A percentile compares a stretch with the other conserved stretches of the same genome.
Conservation (phyloP, 2,113 vertebrate species). For the Myodes glareolus region DNA sequence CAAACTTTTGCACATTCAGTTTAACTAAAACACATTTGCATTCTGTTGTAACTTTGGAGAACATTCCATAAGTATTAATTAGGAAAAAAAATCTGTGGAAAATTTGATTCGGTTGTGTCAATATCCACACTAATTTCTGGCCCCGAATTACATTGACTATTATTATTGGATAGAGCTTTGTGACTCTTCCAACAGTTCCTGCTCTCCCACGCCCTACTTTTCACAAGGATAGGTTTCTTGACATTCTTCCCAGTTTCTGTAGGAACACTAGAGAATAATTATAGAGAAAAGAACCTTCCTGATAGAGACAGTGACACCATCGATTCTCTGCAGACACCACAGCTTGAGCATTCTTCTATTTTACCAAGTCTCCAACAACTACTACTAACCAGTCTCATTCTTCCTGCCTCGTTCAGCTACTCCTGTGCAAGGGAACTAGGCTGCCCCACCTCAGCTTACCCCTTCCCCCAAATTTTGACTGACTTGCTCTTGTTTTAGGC, state of each 20-base stretch:
- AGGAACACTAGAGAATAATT: background rate
- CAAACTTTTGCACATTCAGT: background rate
- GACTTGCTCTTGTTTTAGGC: background rate
- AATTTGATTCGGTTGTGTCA: background rate
- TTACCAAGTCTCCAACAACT: background rate
- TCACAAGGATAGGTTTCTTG: background rate
- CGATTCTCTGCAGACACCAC: no score
- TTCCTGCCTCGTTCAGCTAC: background rate
- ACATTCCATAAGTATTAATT: background rate
- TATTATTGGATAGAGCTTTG: background rate
- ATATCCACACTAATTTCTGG: background rate
- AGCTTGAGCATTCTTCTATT: background rate
- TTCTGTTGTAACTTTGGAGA: background rate
- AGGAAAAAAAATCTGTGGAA: background rate
- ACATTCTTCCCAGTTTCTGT: background rate
- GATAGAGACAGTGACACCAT: background rate
- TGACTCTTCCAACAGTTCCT: no score
- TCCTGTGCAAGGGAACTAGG: no score
- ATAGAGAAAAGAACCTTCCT: background rate
- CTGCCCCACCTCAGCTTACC: background rate
- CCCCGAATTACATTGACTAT: background rate
- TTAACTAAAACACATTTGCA: background rate
- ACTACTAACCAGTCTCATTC: background rate
- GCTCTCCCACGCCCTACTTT: background rate
- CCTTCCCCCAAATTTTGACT: background rate